A percentile compares a stretch with the other conserved stretches of the same genome.
Conservation (phyloP, 2,113 vertebrate genomes). For the Amazona vittata region DNA sequence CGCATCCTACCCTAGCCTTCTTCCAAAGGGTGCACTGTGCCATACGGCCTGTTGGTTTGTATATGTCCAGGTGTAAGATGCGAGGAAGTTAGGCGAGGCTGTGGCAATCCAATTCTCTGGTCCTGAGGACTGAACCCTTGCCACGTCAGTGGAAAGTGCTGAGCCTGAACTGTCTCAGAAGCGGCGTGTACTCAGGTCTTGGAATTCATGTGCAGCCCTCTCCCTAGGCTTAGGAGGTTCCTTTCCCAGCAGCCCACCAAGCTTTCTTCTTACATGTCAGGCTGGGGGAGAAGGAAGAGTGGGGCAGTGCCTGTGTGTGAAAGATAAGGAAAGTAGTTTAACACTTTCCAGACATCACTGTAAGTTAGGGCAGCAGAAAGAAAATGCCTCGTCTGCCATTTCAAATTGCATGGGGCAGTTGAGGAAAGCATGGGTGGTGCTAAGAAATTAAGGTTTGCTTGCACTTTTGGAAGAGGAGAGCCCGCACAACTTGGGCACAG, state of each 20-base stretch:
- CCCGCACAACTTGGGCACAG: background rate
- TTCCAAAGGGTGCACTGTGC: rapidly evolving
- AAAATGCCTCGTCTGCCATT: background rate
- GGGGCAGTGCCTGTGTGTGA: background rate
- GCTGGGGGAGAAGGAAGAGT: background rate
- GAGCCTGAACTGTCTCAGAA: background rate
- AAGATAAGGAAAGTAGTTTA: constrained; percentile 16
- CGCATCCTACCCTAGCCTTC: background rate
- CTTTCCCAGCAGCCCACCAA: rapidly evolving
- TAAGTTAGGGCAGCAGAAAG: background rate
- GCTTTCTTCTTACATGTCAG: rapidly evolving
- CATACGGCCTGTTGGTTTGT: background rate
- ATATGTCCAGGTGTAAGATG: background rate
- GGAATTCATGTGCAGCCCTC: background rate
- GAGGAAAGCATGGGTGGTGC: background rate
- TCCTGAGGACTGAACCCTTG: background rate
- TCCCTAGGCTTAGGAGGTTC: background rate
- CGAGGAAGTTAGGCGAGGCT: background rate
- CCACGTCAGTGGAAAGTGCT: background rate
- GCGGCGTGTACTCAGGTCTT: background rate
- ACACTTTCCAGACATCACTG: background rate
- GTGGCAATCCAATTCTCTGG: background rate
- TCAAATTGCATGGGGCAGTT: rapidly evolving
- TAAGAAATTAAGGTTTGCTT: background rate
- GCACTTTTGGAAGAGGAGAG: background rate